phyloP scores from a whole-genome alignment of 1,140 invertebrate genomes.

The Chionoecetes opilio region DNA sequence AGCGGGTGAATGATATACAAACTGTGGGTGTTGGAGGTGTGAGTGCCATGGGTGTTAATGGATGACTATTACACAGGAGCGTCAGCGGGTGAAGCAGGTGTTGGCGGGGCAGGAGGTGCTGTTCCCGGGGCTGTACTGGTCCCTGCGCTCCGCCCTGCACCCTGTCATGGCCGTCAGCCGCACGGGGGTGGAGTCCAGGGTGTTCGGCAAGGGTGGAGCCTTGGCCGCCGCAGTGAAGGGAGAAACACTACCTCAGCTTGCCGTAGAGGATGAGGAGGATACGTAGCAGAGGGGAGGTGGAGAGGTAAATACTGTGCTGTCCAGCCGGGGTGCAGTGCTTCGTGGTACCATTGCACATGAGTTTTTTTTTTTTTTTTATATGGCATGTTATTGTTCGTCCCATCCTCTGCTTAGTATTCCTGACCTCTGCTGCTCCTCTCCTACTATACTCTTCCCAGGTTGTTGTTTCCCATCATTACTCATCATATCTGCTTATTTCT shows the following conservation, averaged over 20 bases:
- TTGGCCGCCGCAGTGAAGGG: background rate
- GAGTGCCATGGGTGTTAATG: background rate
- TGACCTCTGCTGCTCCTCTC: too few species aligned
- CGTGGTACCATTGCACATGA: too few species aligned
- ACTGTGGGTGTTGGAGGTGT: too few species aligned
- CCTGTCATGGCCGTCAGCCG: conserved; percentile 88
- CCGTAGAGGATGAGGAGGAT: background rate
- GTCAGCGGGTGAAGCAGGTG: conserved; percentile 88
- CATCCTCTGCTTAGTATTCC: too few species aligned
- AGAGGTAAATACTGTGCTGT: background rate
- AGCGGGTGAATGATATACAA: too few species aligned
- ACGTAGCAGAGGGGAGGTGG: background rate
- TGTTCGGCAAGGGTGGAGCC: conserved; percentile 82
- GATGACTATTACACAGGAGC: conserved; percentile 85
- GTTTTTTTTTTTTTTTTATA: too few species aligned
- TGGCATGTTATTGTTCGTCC: too few species aligned
- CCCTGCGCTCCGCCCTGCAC: conserved; percentile 88
- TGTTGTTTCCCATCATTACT: too few species aligned
- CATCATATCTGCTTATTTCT: too few species aligned
- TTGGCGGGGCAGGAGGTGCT: conserved; percentile 90
- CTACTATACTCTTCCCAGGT: too few species aligned
- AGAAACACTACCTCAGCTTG: background rate
- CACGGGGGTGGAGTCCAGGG: conserved; percentile 84
- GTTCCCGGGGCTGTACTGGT: conserved; percentile 89
- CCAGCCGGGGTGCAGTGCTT: background rate